Conservation (phyloP, 2,113 vertebrate species). For the Epinephelus fuscoguttatus region DNA sequence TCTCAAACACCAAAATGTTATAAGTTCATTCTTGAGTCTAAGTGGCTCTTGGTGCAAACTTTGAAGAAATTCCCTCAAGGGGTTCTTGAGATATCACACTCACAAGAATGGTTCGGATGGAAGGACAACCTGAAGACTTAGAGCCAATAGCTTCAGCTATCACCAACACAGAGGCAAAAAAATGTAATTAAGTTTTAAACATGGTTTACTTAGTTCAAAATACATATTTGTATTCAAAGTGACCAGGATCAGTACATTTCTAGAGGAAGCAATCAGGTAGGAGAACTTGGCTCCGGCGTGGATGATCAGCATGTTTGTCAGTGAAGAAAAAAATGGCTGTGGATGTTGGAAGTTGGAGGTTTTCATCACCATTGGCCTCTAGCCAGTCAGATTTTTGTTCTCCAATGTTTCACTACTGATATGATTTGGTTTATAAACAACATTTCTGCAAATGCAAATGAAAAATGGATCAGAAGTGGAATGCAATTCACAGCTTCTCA, state of each 20-base stretch:
- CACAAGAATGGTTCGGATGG: too few species aligned
- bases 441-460: neutral
- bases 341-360: too few species aligned
- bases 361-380: neutral
- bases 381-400: slow-evolving; percentile 8
- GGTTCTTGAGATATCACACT: too few species aligned
- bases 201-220: neutral
- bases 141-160: too few species aligned
- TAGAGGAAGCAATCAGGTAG: too few species aligned
- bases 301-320: slow-evolving; percentile 6
- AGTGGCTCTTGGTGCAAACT: too few species aligned
- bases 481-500: neutral
- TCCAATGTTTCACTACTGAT: neutral
- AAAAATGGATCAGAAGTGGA: slow-evolving; percentile 8
- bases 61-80: too few species aligned
- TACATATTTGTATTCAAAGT: neutral
- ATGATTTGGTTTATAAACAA: slow-evolving; percentile 12
- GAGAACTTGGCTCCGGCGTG: neutral
- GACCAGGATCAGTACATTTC: neutral
- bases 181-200: too few species aligned
- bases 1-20: too few species aligned
- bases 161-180: too few species aligned
- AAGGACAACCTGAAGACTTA: too few species aligned
- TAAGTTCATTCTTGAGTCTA: too few species aligned
- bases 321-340: neutral